phyloP scores from a whole-genome alignment of 1,140 invertebrate species.

The Harlomillsia oculata region DNA sequence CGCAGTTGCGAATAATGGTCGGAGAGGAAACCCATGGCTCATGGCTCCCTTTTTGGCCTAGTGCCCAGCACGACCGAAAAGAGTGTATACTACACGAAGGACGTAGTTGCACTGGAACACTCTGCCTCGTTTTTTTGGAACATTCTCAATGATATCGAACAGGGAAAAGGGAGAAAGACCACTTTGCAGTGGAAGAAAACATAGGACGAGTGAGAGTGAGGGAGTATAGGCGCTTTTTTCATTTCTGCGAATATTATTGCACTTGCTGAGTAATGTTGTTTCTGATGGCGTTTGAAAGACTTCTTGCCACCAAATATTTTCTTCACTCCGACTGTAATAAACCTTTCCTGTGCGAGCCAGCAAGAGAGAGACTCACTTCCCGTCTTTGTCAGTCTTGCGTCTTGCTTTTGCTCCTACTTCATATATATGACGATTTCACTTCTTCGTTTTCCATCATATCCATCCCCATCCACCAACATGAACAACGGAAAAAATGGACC shows the following conservation, averaged over 20 bases:
- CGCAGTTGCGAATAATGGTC: conserved; percentile 34
- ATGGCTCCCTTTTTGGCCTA: conserved; percentile 30
- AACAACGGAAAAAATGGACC: too few relatives aligned
- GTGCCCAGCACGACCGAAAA: conserved; percentile 17
- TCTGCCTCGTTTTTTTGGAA: background rate
- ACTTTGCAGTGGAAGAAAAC: background rate
- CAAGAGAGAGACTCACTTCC: too few relatives aligned
- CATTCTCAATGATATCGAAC: background rate
- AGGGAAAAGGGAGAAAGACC: conserved; percentile 1
- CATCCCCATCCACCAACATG: too few relatives aligned
- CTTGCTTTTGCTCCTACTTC: too few relatives aligned
- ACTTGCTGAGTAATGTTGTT: conserved; percentile 31
- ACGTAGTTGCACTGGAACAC: too few relatives aligned
- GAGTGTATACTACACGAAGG: conserved; percentile 10
- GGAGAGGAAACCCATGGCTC: conserved; percentile 12
- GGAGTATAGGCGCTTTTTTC: conserved; percentile 17
- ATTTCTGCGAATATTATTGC: conserved; percentile 33
- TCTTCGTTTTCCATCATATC: too few relatives aligned
- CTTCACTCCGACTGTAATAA: conserved; percentile 25
- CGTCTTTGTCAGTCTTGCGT: too few relatives aligned
- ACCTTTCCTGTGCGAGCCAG: conserved; percentile 18
- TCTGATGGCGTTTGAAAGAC: conserved; percentile 27
- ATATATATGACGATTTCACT: too few relatives aligned
- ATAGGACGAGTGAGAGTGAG: background rate
- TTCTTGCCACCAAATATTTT: conserved; percentile 27